Evolutionary conservation across 1,140 invertebrate genomes (phyloP), one percentile per base, ranked within the genome.

Genomic region (Cylas formicarius): DNA sequence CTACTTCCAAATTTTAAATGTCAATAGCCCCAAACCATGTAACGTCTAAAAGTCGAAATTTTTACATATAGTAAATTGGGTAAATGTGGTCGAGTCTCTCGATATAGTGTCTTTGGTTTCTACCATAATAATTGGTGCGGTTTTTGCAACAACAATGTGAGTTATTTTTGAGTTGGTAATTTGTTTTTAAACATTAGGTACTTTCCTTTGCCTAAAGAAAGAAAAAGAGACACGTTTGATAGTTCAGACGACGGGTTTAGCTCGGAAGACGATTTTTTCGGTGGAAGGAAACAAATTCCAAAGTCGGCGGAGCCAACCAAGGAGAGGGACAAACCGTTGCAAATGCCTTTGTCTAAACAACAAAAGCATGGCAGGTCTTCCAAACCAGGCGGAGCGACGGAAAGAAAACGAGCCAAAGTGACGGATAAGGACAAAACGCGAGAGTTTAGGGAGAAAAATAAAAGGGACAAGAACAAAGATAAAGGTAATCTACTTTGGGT

Each of bases 161-260:
- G n/a, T n/a, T n/a, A n/a, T n/a, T n/a, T n/a, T n/a, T n/a, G n/a
- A n/a, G n/a, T n/a, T n/a, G n/a, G n/a, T n/a, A n/a, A n/a, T n/a
- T n/a, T n/a, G n/a, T n/a, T n/a, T n/a, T n/a, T n/a, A n/a, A n/a
- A n/a, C n/a, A n/a, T 16, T 24, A 47, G 45, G 23, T 84, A 82
- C 57, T 84, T 82, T 62, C 77, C 78, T n/a, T 63, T 82, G 36
- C 79, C 80, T 17, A 84, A 84, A 53, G 78, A 81, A 50, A 68
- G 80, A 22, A 82, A 82, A 55, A 73, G 68, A 27, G 65, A 77
- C 41, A 76, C 73, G 50, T 81, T 79, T 41, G 78, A 82, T 51
- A 80, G 77, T 27, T 76, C 75, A 31, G 78, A 81, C 49, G 78
- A 80, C 53, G 73, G 74, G 4, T 76, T 77, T 52, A 77, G 76